phyloP scores from a whole-genome alignment of 2,797 vertebrate genomes.

The Sebastes baramenuke region DNA sequence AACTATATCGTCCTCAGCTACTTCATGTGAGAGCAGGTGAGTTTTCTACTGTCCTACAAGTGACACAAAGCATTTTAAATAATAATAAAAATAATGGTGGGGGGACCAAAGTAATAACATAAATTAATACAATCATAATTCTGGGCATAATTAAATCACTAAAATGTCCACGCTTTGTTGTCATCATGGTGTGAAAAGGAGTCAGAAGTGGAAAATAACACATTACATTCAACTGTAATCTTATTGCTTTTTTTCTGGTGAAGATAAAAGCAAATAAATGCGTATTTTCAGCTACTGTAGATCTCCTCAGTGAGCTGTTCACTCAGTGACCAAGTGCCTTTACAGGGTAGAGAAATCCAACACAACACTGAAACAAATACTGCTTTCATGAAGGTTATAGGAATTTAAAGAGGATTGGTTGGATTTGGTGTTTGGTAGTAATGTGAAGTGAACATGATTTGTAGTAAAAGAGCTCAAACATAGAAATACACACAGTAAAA shows the following conservation, averaged over 20 bases:
- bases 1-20: not conserved
- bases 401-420: constrained; percentile 6
- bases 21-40: not conserved
- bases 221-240: not conserved
- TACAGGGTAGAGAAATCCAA: too few relatives aligned
- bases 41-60: not conserved
- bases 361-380: not conserved
- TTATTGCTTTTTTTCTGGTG: not conserved
- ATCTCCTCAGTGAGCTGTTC: too few relatives aligned
- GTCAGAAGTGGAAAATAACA: not conserved
- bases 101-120: not conserved
- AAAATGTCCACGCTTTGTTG: not conserved
- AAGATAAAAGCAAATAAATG: not conserved
- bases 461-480: not conserved
- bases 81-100: not conserved
- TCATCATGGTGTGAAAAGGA: not conserved
- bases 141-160: not conserved
- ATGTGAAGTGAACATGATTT: not conserved
- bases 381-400: not conserved
- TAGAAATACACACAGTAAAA: not conserved
- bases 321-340: too few relatives aligned
- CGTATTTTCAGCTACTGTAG: not conserved
- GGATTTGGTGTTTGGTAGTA: not conserved
- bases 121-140: not conserved
- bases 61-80: not conserved